phyloP scores from a whole-genome alignment of 2,113 vertebrate genomes.

The Parus major region DNA sequence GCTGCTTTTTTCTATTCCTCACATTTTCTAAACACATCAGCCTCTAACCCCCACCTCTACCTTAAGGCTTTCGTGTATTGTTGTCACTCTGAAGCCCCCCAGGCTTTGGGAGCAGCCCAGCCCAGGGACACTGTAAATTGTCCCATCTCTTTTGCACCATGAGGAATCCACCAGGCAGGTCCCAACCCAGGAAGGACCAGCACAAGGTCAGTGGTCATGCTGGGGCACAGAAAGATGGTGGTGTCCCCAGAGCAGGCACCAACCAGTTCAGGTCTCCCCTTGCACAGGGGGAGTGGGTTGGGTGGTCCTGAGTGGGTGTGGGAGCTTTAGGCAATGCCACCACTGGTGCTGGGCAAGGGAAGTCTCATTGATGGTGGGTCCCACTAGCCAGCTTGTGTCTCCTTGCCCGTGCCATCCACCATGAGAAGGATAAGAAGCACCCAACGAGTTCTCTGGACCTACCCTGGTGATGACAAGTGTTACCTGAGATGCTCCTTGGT shows the following conservation, averaged over 20 bases:
- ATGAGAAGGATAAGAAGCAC: background rate
- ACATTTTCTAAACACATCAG: background rate
- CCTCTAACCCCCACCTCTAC: background rate
- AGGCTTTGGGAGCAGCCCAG: background rate
- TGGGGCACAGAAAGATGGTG: background rate
- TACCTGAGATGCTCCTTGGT: rapidly evolving
- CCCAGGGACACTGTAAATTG: rapidly evolving
- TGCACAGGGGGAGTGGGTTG: background rate
- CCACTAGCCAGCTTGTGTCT: background rate
- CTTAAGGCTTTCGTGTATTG: background rate
- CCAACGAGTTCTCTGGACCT: background rate
- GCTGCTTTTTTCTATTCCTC: background rate
- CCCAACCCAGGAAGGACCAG: background rate
- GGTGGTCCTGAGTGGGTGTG: rapidly evolving
- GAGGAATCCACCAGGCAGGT: background rate
- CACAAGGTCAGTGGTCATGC: rapidly evolving
- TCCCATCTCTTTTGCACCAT: background rate
- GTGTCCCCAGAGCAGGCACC: background rate
- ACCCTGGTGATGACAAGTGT: background rate
- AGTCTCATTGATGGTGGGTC: background rate
- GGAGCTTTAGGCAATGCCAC: background rate
- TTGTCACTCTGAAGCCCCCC: background rate
- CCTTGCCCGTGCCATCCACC: background rate
- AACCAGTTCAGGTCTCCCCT: background rate
- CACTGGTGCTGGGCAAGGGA: rapidly evolving